Conservation (phyloP, 2,113 vertebrate genomes). For the Charina bottae region DNA sequence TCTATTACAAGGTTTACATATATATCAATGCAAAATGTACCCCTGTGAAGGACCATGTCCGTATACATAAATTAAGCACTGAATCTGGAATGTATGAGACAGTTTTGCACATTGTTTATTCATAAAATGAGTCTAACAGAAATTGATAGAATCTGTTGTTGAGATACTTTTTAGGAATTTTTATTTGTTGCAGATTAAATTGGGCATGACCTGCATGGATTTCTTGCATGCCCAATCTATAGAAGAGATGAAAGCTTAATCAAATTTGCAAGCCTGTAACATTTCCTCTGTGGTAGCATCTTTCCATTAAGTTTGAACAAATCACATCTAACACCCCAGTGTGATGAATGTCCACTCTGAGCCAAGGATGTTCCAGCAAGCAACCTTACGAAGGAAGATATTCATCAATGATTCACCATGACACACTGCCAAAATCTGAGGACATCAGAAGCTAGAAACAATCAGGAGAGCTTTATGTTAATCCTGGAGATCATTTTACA, state of each 20-base stretch:
- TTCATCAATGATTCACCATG: background rate
- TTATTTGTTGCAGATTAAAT: background rate
- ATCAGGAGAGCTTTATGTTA: background rate
- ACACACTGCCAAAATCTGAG: background rate
- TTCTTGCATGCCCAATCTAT: background rate
- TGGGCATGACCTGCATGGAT: background rate
- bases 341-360: slow-evolving; percentile 6
- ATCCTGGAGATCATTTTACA: slow-evolving; percentile 43
- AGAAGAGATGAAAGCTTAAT: background rate
- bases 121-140: background rate
- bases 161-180: background rate
- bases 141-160: background rate
- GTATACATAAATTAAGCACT: background rate
- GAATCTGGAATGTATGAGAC: background rate
- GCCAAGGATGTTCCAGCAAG: background rate
- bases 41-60: background rate
- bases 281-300: slow-evolving; percentile 1
- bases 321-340: background rate
- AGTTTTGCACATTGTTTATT: background rate
- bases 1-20: background rate
- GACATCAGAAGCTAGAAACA: slow-evolving; percentile 23
- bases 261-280: too few relatives aligned
- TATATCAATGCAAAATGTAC: background rate
- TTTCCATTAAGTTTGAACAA: slow-evolving; percentile 2
- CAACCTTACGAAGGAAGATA: slow-evolving; percentile 1